phyloP scores from a whole-genome alignment of 2,888 invertebrate genomes.

The Pammene aurita region DNA sequence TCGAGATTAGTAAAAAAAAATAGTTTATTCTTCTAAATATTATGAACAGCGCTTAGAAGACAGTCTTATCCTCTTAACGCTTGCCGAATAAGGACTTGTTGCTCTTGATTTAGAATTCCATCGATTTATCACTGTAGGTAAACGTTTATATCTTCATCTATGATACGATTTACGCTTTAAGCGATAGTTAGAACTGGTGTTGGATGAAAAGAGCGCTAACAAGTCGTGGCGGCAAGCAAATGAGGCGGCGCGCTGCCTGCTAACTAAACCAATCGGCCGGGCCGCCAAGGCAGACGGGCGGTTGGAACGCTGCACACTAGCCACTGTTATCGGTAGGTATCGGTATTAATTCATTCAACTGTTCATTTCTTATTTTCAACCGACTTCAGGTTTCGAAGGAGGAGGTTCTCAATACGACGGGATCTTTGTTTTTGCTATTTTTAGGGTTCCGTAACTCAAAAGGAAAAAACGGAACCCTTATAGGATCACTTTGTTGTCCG shows the following conservation, averaged over 20 bases:
- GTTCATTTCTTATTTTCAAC: neutral
- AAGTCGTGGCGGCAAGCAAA: conserved; percentile 77
- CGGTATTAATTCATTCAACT: neutral
- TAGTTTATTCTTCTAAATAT: no score
- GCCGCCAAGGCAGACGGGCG: conserved; percentile 58
- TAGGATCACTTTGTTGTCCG: no score
- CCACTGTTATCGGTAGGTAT: no score
- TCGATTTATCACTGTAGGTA: conserved; percentile 38
- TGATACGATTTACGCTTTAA: conserved; percentile 69
- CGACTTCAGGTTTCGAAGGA: no score
- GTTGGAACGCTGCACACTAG: conserved; percentile 23
- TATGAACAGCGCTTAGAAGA: no score
- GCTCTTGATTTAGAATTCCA: neutral
- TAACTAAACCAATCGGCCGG: conserved; percentile 82
- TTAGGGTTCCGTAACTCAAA: no score
- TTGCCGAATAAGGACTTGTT: no score
- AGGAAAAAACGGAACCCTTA: no score
- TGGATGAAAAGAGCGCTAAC: conserved; percentile 79
- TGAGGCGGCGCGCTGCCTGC: conserved; percentile 82
- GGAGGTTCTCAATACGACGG: no score
- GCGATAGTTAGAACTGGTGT: conserved; percentile 70
- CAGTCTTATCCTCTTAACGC: no score
- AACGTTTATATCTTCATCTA: conserved; percentile 55
- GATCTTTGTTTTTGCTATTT: no score
- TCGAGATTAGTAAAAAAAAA: no score